Percentiles rank a stretch among this genome's conserved stretches.
These are phyloP conservation scores for Macropis europaea DNA, from an alignment of 2,888 invertebrate genomes.

Conservation along the genomic window DNA sequence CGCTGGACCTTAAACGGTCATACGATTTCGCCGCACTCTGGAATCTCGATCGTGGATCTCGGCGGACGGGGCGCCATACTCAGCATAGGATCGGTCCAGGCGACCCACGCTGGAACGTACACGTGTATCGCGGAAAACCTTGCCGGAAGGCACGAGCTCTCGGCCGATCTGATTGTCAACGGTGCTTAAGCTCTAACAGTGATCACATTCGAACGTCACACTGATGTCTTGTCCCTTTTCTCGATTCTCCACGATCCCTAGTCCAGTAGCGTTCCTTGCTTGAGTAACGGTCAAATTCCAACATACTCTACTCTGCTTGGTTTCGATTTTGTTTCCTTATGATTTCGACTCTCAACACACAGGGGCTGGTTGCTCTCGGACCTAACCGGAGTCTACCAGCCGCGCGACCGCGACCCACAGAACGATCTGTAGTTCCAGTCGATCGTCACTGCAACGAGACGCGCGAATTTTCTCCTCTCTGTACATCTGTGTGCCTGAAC, in stretches of 20 bases:
- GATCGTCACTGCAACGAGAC: no score
- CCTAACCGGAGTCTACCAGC: no score
- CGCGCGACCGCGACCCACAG: no score
- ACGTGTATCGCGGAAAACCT: conserved; percentile 83
- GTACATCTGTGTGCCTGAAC: conserved; percentile 19
- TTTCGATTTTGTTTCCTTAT: background rate
- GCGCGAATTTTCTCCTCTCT: conserved; percentile 14
- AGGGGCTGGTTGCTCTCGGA: no score
- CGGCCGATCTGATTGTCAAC: conserved; percentile 82
- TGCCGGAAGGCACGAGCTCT: conserved; percentile 82
- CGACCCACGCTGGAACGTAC: conserved; percentile 83
- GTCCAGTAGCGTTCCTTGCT: conserved; percentile 34
- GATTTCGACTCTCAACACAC: no score
- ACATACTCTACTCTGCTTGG: background rate
- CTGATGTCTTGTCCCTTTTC: conserved; percentile 47
- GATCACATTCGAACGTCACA: conserved; percentile 42
- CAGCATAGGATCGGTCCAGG: conserved; percentile 82
- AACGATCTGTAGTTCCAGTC: no score
- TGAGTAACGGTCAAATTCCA: conserved; percentile 1
- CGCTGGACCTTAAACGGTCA: conserved; percentile 82
- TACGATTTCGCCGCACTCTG: conserved; percentile 78
- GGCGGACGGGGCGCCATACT: conserved; percentile 85
- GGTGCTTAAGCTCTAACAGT: conserved; percentile 68
- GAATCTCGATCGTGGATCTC: conserved; percentile 82
- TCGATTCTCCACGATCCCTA: conserved; percentile 23